phyloP scores from a whole-genome alignment of 2,797 vertebrate species.

The Paratrypauchen microcephalus region DNA sequence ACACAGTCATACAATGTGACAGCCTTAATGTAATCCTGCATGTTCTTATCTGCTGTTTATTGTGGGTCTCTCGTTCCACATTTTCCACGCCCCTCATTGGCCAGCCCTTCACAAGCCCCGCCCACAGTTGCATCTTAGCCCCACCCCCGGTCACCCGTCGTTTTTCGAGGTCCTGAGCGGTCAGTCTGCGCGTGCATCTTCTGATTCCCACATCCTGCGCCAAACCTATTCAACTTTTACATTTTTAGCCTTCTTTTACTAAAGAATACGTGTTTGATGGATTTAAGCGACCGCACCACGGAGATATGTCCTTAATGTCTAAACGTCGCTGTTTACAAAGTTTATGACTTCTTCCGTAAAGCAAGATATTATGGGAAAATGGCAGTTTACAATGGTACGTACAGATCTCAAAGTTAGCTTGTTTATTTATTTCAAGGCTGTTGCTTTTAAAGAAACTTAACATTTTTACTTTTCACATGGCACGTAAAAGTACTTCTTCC shows the following conservation, averaged over 20 bases:
- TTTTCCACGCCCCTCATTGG: slow-evolving; percentile 28
- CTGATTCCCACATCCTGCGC: no score
- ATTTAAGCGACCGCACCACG: background rate
- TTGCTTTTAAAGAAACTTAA: background rate
- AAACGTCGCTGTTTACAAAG: background rate
- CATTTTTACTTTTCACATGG: background rate
- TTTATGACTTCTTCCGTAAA: background rate
- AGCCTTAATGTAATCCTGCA: background rate
- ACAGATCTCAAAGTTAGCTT: background rate
- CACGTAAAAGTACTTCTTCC: background rate
- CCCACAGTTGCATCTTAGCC: slow-evolving; percentile 27
- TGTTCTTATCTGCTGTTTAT: background rate
- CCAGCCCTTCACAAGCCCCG: background rate
- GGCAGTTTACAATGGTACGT: slow-evolving; percentile 72
- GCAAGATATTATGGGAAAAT: slow-evolving; percentile 61
- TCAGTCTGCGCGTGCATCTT: background rate
- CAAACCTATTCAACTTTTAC: background rate
- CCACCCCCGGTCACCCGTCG: slow-evolving; percentile 13
- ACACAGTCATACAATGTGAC: background rate
- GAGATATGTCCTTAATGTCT: background rate
- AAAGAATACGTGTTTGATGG: slow-evolving; percentile 12
- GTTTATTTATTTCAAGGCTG: background rate
- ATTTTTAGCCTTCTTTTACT: background rate
- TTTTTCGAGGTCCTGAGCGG: background rate
- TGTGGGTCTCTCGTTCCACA: background rate